Evolutionary conservation across 2,113 vertebrate genomes (phyloP), one percentile per base, ranked within the genome.

Genomic region (Coracopsis vasa): DNA sequence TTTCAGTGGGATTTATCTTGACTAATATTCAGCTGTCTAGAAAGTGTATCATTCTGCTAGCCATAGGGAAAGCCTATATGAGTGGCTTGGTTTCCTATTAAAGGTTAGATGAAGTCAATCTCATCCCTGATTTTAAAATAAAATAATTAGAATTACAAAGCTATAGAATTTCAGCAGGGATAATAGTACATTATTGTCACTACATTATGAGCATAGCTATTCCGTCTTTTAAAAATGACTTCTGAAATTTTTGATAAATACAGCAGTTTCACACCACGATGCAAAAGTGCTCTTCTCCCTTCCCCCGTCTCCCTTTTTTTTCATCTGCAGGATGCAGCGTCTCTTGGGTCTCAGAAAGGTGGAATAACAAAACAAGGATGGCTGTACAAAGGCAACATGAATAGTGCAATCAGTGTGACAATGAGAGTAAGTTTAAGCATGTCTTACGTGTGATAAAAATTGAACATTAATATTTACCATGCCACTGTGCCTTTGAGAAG

Each of bases 321-420:
- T 86, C n/a, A 31, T 91, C 35, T 93, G 33, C 90, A 99, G 99
- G 99, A 99, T 94, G 99, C 99, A 5, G 99, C 99, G 66, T 99
- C 99, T 90, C 98, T 99, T 7, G 99, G 99, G 23, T 99, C 99
- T 88, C 99, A 99, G 97, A 99, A 99, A 96, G 99, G 99, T 2
- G 99, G 99, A 27, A 98, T 99, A 97, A 99, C 99, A 94, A 99
- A 99, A 93, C 99, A 99, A 67, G 99, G 99, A 90, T 99, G 99
- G 99, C 97, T 99, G 19, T 98, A 99, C 96, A 99, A 99, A 98
- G 99, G 99, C 97, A 99, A 99, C 97, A 98, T 99, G 98, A 99
- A 99, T 97, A 99, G 99, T 65, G 99, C 99, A 23, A 99, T 99
- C 97, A 99, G 99, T 25, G 99, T 99, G 94, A 99, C 99, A 66